These are phyloP conservation scores for Apostichopus japonicus DNA, from an alignment of 35 echinoderm and acorn worm species.

Conservation along the genomic window DNA sequence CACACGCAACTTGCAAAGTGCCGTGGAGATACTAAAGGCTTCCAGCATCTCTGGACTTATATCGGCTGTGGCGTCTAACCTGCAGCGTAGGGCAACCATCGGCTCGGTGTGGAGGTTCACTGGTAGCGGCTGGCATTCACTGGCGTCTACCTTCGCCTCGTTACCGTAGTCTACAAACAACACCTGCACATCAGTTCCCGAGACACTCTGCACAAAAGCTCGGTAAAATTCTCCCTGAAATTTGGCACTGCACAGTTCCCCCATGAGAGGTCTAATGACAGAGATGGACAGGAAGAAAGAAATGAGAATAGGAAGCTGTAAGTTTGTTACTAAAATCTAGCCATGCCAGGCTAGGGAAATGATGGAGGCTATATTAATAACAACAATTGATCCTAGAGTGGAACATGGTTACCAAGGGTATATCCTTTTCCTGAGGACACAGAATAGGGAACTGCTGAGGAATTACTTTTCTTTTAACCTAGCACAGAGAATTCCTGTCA, in stretches of 20 bases:
- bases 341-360: too few species aligned
- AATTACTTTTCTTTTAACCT: too few species aligned
- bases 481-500: too few species aligned
- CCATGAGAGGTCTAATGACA: not conserved
- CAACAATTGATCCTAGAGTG: too few species aligned
- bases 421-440: too few species aligned
- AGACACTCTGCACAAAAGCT: not conserved
- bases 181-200: not conserved
- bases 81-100: not conserved
- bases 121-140: not conserved
- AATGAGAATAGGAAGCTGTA: too few species aligned
- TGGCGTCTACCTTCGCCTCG: not conserved
- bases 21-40: not conserved
- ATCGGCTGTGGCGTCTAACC: not conserved
- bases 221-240: constrained; percentile 25
- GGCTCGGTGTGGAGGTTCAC: not conserved
- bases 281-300: not conserved
- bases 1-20: not conserved
- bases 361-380: too few species aligned
- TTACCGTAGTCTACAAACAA: constrained; percentile 31
- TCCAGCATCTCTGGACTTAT: not conserved
- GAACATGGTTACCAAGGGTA: too few species aligned
- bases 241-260: not conserved
- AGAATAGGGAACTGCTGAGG: too few species aligned
- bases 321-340: too few species aligned